A percentile compares a stretch with the other conserved stretches of the same genome.
Evolutionary conservation across 2,113 vertebrate genomes (phyloP).

Genomic region (Naja naja): DNA sequence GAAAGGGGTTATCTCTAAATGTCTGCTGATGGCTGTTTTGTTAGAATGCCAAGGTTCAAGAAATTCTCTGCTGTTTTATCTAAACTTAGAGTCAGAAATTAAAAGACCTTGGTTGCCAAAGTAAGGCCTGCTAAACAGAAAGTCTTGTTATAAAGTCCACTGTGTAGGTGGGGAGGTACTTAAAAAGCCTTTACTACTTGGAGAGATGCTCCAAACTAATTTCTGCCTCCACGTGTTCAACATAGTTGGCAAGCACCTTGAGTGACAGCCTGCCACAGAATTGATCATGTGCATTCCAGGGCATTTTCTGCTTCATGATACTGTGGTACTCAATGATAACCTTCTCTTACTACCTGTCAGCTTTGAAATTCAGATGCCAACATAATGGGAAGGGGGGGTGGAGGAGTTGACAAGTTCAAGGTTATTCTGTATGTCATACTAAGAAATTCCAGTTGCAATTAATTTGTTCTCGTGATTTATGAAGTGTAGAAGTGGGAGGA

Average conservation of each 20-base stretch:
- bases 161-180: not conserved
- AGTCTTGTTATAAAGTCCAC: not conserved
- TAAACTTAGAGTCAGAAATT: not conserved
- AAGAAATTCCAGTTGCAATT: too few species aligned
- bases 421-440: too few species aligned
- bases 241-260: not conserved
- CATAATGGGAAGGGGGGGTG: too few species aligned
- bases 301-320: not conserved
- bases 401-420: too few species aligned
- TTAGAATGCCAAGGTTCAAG: not conserved
- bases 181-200: not conserved
- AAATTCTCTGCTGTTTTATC: not conserved
- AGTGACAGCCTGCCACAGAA: not conserved
- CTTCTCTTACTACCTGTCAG: not conserved
- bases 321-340: not conserved
- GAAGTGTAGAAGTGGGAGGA: too few species aligned
- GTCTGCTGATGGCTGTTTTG: not conserved
- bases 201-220: not conserved
- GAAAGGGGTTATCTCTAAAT: not conserved
- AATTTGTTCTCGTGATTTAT: too few species aligned
- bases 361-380: too few species aligned
- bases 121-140: not conserved
- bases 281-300: not conserved
- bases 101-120: not conserved
- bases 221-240: not conserved